A percentile compares a stretch with the other conserved stretches of the same genome.
phyloP scores from a whole-genome alignment of 2,888 invertebrate genomes.

The Eristalis pertinax region DNA sequence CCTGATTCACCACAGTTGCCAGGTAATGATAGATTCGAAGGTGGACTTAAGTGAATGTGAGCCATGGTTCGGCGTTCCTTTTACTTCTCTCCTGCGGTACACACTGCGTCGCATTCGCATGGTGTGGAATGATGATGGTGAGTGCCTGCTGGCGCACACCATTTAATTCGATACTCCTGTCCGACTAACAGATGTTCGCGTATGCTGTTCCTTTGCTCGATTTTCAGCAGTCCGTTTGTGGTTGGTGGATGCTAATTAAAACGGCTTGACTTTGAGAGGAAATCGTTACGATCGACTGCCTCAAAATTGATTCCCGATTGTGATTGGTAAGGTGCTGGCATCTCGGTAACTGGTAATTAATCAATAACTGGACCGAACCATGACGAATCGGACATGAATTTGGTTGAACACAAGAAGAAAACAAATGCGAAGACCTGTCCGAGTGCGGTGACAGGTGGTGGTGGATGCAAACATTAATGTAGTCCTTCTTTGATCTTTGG shows the following conservation, averaged over 20 bases:
- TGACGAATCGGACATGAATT: not conserved
- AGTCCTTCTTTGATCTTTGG: no score
- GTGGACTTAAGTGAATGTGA: slow-evolving; percentile 69
- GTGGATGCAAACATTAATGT: not conserved
- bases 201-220: slow-evolving; percentile 24
- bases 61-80: slow-evolving; percentile 32
- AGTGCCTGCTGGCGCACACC: slow-evolving; percentile 69
- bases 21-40: slow-evolving; percentile 70
- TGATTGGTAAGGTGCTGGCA: not conserved
- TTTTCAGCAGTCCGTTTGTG: slow-evolving; percentile 24
- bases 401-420: not conserved
- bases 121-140: slow-evolving; percentile 29
- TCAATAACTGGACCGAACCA: not conserved
- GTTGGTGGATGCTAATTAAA: slow-evolving; percentile 55
- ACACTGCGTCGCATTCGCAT: not conserved
- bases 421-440: not conserved
- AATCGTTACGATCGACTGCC: slow-evolving; percentile 29
- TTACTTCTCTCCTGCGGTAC: slow-evolving; percentile 29
- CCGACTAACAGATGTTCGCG: slow-evolving; percentile 58
- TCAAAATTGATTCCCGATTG: not conserved
- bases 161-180: slow-evolving; percentile 63
- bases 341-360: not conserved
- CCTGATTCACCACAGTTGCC: slow-evolving; percentile 37
- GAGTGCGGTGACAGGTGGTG: not conserved
- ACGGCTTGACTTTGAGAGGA: slow-evolving; percentile 22